These are phyloP conservation scores for Chionomys nivalis DNA, from an alignment of 2,113 vertebrate species.

Conservation along the genomic window DNA sequence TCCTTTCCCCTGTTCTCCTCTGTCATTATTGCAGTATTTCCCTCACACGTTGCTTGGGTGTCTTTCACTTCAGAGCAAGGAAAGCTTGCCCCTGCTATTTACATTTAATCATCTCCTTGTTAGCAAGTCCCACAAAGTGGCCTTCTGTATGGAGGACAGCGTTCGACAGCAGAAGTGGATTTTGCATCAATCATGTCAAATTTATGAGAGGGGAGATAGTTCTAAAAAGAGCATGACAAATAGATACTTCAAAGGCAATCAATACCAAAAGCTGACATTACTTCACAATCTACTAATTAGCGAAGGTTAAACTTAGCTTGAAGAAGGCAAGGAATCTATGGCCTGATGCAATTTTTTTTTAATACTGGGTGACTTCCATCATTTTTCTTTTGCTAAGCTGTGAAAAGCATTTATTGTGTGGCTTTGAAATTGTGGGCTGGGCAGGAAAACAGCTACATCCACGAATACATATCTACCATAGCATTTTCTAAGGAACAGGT, in stretches of 20 bases:
- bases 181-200: conserved; percentile 42
- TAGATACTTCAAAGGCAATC: conserved; percentile 59
- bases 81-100: conserved; percentile 29
- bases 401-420: neutral
- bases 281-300: conserved; percentile 45
- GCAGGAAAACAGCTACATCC: neutral
- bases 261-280: conserved; percentile 31
- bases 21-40: neutral
- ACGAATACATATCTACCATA: neutral
- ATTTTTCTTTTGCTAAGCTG: conserved; percentile 32
- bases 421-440: conserved; percentile 22
- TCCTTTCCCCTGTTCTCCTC: accelerated
- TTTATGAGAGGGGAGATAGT: conserved; percentile 6
- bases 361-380: conserved; percentile 9
- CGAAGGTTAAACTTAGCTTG: conserved; percentile 49
- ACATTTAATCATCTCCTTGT: conserved; percentile 61
- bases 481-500: neutral
- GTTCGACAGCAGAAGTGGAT: conserved; percentile 14
- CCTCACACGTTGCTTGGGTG: neutral
- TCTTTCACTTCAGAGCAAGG: conserved; percentile 37
- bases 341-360: neutral
- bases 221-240: conserved; percentile 47
- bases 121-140: conserved; percentile 24
- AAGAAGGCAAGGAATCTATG: conserved; percentile 1
- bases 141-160: neutral